phyloP scores from a whole-genome alignment of 2,888 invertebrate species.

The Hymenopus coronatus region DNA sequence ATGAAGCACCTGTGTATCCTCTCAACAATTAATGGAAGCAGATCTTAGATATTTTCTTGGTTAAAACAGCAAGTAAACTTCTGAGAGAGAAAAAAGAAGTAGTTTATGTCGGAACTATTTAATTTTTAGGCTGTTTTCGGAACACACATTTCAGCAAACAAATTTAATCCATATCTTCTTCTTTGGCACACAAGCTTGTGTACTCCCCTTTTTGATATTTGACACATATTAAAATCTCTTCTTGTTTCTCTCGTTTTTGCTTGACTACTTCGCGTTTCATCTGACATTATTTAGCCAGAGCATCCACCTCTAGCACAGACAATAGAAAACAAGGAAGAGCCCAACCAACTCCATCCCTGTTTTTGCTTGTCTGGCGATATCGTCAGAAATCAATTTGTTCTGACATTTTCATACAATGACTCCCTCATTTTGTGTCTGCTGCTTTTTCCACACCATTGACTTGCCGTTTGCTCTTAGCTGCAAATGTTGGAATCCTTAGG shows the following conservation, averaged over 20 bases:
- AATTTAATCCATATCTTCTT: background rate
- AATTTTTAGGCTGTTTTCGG: background rate
- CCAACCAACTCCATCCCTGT: background rate
- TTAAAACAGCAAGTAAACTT: no score
- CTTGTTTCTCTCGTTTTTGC: background rate
- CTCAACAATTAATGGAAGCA: no score
- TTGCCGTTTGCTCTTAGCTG: conserved; percentile 25
- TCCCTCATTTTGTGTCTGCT: conserved; percentile 26
- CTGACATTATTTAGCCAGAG: background rate
- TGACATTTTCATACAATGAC: conserved; percentile 34
- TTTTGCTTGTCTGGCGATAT: conserved; percentile 11
- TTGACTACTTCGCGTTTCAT: background rate
- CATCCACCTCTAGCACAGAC: background rate
- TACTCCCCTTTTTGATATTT: background rate
- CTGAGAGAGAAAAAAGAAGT: no score
- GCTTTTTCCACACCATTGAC: conserved; percentile 31
- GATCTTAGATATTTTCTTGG: no score
- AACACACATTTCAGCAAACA: background rate
- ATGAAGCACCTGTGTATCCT: no score
- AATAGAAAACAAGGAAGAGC: background rate
- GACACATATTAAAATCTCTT: conserved; percentile 10
- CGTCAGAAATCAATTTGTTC: conserved; percentile 35
- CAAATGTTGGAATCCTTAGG: background rate
- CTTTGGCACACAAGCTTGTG: background rate
- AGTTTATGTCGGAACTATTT: no score